Conservation (phyloP, 1,140 invertebrate genomes). For the Grapholita molesta region DNA sequence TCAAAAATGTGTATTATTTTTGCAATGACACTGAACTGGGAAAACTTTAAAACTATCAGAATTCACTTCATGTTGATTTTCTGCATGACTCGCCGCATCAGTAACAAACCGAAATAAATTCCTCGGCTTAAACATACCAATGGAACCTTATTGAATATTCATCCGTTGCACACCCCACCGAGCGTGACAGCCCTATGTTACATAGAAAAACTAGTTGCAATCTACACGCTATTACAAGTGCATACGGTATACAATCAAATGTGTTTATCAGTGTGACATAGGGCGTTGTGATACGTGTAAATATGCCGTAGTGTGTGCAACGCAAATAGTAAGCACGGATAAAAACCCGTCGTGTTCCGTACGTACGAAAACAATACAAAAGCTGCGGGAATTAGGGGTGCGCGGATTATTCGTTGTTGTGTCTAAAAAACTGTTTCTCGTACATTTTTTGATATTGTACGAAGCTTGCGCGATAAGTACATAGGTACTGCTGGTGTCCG, state of each 20-base stretch:
- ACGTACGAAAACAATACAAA: background rate
- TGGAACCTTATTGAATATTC: constrained; percentile 35
- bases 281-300: too few species aligned
- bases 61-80: constrained; percentile 24
- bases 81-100: constrained; percentile 26
- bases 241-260: too few species aligned
- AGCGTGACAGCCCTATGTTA: too few species aligned
- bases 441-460: too few species aligned
- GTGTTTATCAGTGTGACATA: too few species aligned
- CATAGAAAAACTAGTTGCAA: too few species aligned
- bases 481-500: too few species aligned
- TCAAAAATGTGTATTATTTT: background rate
- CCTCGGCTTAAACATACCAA: constrained; percentile 32
- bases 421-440: too few species aligned
- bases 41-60: constrained; percentile 19
- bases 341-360: constrained; percentile 23
- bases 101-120: constrained; percentile 29
- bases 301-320: constrained; percentile 28
- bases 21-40: background rate
- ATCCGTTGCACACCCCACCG: too few species aligned
- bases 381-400: background rate
- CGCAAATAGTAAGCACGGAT: constrained; percentile 37
- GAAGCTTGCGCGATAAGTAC: too few species aligned
- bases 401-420: background rate
- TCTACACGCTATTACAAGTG: too few species aligned